Conservation (phyloP, 1,140 invertebrate species). For the Drosophila equinoxialis region DNA sequence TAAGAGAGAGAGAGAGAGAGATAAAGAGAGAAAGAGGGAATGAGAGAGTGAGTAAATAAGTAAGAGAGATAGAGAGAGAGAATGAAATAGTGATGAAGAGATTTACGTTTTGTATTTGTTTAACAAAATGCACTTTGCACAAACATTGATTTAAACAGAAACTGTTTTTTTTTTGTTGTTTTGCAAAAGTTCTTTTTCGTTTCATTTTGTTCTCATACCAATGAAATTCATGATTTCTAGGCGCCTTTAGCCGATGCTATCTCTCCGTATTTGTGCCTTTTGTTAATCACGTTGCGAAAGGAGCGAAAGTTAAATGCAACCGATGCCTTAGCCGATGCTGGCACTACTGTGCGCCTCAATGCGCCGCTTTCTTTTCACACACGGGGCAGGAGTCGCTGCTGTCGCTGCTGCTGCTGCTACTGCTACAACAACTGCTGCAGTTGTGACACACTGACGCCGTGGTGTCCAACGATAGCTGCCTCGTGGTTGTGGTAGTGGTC, state of each 20-base stretch:
- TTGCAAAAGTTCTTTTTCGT: neutral
- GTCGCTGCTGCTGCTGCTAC: slow-evolving; percentile 21
- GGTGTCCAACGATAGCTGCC: slow-evolving; percentile 32
- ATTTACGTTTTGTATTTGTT: neutral
- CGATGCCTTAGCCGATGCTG: slow-evolving; percentile 50
- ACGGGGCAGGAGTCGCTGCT: slow-evolving; percentile 16
- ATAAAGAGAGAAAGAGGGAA: slow-evolving; percentile 22
- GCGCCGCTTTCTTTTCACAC: slow-evolving; percentile 42
- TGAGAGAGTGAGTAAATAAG: slow-evolving; percentile 31
- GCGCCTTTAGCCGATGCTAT: slow-evolving; percentile 81
- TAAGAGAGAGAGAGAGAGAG: slow-evolving; percentile 17
- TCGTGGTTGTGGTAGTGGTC: slow-evolving; percentile 18
- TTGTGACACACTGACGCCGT: slow-evolving; percentile 53
- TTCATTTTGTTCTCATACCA: slow-evolving; percentile 64
- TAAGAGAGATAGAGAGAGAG: slow-evolving; percentile 14
- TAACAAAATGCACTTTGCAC: slow-evolving; percentile 42
- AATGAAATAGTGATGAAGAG: slow-evolving; percentile 12
- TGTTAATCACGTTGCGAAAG: slow-evolving; percentile 34
- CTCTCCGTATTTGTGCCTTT: slow-evolving; percentile 71
- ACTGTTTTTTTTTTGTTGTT: neutral
- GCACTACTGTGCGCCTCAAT: slow-evolving; percentile 48
- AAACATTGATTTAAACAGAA: slow-evolving; percentile 5
- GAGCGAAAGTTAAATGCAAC: slow-evolving; percentile 50
- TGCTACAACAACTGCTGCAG: slow-evolving; percentile 33
- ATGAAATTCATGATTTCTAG: slow-evolving; percentile 83